Percentiles rank a stretch among this genome's conserved stretches.
phyloP scores from a whole-genome alignment of 2,797 vertebrate species.

The Champsocephalus gunnari region DNA sequence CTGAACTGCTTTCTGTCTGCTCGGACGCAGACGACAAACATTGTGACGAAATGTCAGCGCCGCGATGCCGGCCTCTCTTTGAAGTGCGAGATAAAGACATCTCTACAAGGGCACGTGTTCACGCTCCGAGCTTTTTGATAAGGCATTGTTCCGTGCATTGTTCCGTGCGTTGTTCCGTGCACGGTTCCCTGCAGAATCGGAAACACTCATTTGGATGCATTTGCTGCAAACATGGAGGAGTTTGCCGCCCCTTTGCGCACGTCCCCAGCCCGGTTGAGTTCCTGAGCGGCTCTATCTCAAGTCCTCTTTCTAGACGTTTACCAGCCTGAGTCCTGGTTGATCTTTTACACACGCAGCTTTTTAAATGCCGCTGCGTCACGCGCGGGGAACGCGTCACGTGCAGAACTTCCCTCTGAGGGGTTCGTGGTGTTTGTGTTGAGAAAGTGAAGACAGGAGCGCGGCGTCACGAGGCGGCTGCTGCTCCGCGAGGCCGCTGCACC shows the following conservation, averaged over 20 bases:
- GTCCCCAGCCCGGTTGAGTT: neutral
- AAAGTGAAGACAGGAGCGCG: neutral
- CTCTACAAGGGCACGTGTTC: slow-evolving; percentile 21
- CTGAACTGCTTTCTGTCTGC: slow-evolving; percentile 45
- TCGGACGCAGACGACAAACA: slow-evolving; percentile 58
- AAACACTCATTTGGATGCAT: neutral
- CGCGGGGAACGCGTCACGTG: slow-evolving; percentile 14
- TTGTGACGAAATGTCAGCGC: slow-evolving; percentile 48
- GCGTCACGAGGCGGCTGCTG: slow-evolving; percentile 17
- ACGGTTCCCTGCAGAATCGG: neutral
- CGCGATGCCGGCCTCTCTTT: slow-evolving; percentile 53
- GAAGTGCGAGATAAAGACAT: slow-evolving; percentile 63
- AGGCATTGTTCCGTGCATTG: too few relatives aligned
- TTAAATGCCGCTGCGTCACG: slow-evolving; percentile 4
- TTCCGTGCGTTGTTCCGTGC: too few relatives aligned
- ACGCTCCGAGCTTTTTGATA: neutral
- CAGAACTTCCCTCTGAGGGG: slow-evolving; percentile 1
- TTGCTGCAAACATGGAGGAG: slow-evolving; percentile 5
- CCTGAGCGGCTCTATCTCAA: slow-evolving; percentile 18
- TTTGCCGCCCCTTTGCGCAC: neutral
- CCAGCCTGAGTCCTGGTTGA: slow-evolving; percentile 14
- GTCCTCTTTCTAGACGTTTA: neutral
- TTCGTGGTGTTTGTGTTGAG: neutral
- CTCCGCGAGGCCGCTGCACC: slow-evolving; percentile 3
- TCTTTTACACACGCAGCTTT: slow-evolving; percentile 15